Base-by-base conservation (phyloP, 2,797 vertebrate genomes). In the Prionace glauca region DNA sequence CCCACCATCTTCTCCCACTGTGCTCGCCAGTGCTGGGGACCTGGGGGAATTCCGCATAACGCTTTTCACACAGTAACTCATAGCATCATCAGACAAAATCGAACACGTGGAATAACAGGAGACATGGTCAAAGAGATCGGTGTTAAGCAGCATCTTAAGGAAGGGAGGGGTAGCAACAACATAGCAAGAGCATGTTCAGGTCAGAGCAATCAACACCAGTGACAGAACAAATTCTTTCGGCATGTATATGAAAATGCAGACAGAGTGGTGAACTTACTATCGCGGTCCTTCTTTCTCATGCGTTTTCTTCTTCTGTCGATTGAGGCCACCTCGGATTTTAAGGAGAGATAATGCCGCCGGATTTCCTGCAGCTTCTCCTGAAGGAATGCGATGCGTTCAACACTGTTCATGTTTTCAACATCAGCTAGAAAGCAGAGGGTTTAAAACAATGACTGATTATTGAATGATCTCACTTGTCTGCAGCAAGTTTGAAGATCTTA, bases 341-440 rank as follows among this genome's bases (percentile, higher is more conserved):
- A 98, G 69, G 97, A 98, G 97, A 98, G 97, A 97, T 98, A 98
- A 97, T 98, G 98, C 97, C 98, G 98, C 97, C 98, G 97, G 97
- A 98, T 98, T 97, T 98, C 98, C 96, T 98, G 98, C 95, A 98
- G 97, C 96, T 98, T 98, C 96, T 98, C 98, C 96, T 98, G 98
- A 96, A 98, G 98, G 96, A 98, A 98, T 0, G 98, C 97, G 95
- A 98, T 98, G 96, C 98, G 97, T 96, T 98, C 98, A 96, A 98
- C 97, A 93, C 98, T 97, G 97, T 50, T 98, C 98, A 98, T 98
- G 96, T 98, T 98, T 96, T 98, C 98, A 96, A 98, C 96, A 96
- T 98, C 98, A 95, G 98, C 98, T 98, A 71, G 41, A 94, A 79
- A n/a, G n/a, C 50, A 95, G 79, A 86, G 79, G 18, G n/a, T 50